A percentile compares a stretch with the other conserved stretches of the same genome.
These are phyloP conservation scores for Xenus cinereus DNA, from an alignment of 2,113 vertebrate species.

Conservation along the genomic window DNA sequence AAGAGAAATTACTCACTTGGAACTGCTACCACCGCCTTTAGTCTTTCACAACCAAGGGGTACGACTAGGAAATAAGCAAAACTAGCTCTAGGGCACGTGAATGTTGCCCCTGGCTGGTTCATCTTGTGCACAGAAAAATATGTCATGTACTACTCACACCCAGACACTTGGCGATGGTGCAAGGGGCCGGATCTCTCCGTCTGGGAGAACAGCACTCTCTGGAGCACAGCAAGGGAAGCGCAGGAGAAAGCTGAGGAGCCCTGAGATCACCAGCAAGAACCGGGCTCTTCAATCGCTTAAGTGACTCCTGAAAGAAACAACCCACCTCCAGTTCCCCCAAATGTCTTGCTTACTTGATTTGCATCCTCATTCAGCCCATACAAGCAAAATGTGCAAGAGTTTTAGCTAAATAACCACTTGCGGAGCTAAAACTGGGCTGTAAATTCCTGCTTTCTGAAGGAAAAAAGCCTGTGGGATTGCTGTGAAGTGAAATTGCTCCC, in stretches of 20 bases:
- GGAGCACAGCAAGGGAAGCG: constrained; percentile 39
- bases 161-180: background rate
- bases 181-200: background rate
- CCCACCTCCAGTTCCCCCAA: background rate
- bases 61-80: constrained; percentile 32
- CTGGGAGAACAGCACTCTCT: constrained; percentile 67
- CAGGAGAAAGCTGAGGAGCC: background rate
- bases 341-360: background rate
- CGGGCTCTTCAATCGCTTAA: background rate
- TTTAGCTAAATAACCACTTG: background rate
- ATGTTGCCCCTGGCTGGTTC: constrained; percentile 27
- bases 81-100: background rate
- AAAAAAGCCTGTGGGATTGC: background rate
- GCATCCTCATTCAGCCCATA: background rate
- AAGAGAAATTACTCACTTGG: constrained; percentile 18
- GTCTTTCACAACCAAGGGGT: background rate
- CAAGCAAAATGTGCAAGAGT: background rate
- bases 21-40: background rate
- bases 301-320: background rate
- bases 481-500: background rate
- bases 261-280: background rate
- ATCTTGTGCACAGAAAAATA: constrained; percentile 19
- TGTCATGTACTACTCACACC: background rate
- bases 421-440: background rate
- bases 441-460: background rate